A percentile compares a stretch with the other conserved stretches of the same genome.
phyloP scores from a whole-genome alignment of 53 echinoderm and acorn worm genomes.

The Mesocentrotus franciscanus region DNA sequence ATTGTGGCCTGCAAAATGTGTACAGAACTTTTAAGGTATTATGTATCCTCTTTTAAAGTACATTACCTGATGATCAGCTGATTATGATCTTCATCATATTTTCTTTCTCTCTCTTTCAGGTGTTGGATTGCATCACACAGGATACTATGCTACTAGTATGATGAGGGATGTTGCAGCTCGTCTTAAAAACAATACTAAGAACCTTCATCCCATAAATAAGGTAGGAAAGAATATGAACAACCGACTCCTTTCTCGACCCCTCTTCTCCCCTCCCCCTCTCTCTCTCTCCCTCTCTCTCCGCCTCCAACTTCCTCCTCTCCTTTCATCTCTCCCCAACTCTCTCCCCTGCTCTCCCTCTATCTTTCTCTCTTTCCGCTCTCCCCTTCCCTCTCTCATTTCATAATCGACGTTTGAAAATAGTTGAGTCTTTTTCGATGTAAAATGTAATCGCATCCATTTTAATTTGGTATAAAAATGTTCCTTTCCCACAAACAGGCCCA shows the following conservation, averaged over 20 bases:
- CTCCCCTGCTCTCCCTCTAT: neutral
- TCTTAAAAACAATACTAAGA: neutral
- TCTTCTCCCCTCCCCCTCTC: neutral
- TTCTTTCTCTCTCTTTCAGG: neutral
- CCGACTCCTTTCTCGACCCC: neutral
- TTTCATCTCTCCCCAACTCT: neutral
- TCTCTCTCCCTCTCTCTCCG: neutral
- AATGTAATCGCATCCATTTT: neutral
- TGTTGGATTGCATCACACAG: constrained; percentile 26
- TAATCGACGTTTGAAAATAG: neutral
- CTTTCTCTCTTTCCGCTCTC: neutral
- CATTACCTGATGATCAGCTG: too few species aligned
- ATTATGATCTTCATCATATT: too few species aligned
- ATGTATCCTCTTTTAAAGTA: too few species aligned
- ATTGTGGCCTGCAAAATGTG: too few species aligned
- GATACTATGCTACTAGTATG: constrained; percentile 39
- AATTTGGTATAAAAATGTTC: neutral
- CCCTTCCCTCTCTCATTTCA: neutral
- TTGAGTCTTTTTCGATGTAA: neutral
- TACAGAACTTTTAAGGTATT: too few species aligned
- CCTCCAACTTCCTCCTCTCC: neutral
- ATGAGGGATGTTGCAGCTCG: constrained; percentile 8
- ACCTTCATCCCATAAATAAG: constrained; percentile 38
- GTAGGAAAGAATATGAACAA: neutral
- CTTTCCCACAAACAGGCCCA: neutral